Base-by-base conservation (phyloP, 2,888 invertebrate species). In the Abscondita cerata region DNA sequence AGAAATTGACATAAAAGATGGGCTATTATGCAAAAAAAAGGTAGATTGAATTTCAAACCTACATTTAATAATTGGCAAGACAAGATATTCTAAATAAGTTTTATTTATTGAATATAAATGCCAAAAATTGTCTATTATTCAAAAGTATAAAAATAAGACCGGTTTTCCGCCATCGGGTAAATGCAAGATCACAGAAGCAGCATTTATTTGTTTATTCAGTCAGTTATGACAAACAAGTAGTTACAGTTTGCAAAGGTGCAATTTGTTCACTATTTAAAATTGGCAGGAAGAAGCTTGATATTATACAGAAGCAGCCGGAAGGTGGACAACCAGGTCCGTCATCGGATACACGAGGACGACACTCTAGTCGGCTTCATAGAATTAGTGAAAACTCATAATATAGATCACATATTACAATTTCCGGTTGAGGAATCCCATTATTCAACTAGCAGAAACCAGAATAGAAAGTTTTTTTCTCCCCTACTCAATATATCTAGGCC, bases 121-220 rank as follows among this genome's bases (percentile, higher is more conserved):
- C 16, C 25, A 55, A 55, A 38, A 16, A 36, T 56, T 41, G n/a
- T 41, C 6, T 48, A 8, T 9, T 56, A 11, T 56, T 56, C 38
- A 56, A 48, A 19, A 48, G 36, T 48, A 56, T 56, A 31, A 18
- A 5, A 15, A 54, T 54, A 11, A 46, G 46, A 31, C 38, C 18
- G 11, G 54, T 54, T 46, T 44, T 48, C 54, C 20, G 44, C 25
- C 16, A 54, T 46, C 54, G 33, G 33, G 20, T 19, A 59, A 31
- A 50, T 33, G 16, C 15, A 1, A 25, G 1, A 31, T 50, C 1
- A 4, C 34, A 25, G 9, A 50, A 50, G 15, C 25, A 50, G 8
- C 15, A 31, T 34, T 34, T 13, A 4, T 31, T 31, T 50, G 1
- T 11, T 1, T 50, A 50, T 31, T 11, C 13, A 31, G 31, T 25